Base-by-base conservation (phyloP, 2,113 vertebrate genomes). In the Acinonyx jubatus region DNA sequence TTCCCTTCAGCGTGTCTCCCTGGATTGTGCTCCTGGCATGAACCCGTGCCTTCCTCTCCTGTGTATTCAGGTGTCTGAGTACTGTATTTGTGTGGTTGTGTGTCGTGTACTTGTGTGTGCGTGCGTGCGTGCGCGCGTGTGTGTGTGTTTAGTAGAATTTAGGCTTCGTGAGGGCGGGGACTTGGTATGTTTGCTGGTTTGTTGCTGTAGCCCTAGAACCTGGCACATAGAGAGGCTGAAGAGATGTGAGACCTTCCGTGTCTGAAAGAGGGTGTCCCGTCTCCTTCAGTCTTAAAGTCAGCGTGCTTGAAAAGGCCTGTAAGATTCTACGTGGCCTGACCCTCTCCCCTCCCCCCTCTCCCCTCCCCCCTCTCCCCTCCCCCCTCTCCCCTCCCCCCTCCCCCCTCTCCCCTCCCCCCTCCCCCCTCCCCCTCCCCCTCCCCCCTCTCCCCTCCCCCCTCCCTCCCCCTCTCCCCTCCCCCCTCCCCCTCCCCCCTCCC, bases 311-410 rank as follows among this genome's bases (percentile, higher is more conserved):
- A 23, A 25, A 4, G 27, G 29, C 29, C 36, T 21, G 2, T 11
- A 9, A 61, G 65, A 38, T 50, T 33, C 48, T 69, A 1, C 14
- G 0, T 13, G 5, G 2, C 14, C 48, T 41, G 50, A 12, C 15
- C 55, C 11, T 29, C 48, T 69, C 21, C 27, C 7, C 14, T 16
- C 16, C 16, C 1, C 15, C 48, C 11, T 29, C 38, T 63, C 19
- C 13, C 6, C 3, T n/a, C n/a, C 33, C 1, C 38, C 10, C 19
- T 14, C 52, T 16, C 16, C 1, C 7, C n/a, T n/a, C 7, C 5
- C 1, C 41, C n/a, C n/a, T n/a, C n/a, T n/a, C n/a, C n/a, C n/a
- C n/a, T n/a, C n/a, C n/a, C n/a, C n/a, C n/a, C n/a, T n/a, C n/a
- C n/a, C n/a, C n/a, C n/a, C n/a, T n/a, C n/a, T n/a, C n/a, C n/a